Base-by-base conservation (phyloP, 2,888 invertebrate species). In the Rapana venosa region DNA sequence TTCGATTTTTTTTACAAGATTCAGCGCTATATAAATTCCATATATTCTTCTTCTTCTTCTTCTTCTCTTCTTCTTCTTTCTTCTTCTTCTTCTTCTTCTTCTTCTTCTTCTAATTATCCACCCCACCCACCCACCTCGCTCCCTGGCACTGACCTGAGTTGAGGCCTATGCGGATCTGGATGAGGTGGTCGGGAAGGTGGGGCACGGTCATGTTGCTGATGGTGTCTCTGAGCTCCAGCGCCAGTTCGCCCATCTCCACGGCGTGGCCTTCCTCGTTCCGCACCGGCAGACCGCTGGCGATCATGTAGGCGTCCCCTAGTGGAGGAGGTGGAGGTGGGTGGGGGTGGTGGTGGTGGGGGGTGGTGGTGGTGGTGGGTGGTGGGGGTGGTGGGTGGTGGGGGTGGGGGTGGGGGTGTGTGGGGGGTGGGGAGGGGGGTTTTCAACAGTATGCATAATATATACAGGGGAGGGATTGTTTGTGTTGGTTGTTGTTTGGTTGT, bases 221-320 rank as follows among this genome's bases (percentile, higher is more conserved):
- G 20, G 91, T 93, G 56, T 93, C 91, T 36, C 94, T 90, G 13
- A 95, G 92, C 36, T 94, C 93, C 32, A 95, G 91, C 0, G 95
- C 93, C 87, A 94, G 93, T 88, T 94, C 93, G 15, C 94, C 94
- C 70, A 95, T 94, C 90, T 95, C 95, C 35, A 91, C 93, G 20
- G 93, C 94, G 88, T 95, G 95, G 6, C 93, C 92, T 30, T 93
- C 92, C 1, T 93, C 94, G 90, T 95, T 95, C 26, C 92, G 91
- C 26, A 91, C 85, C 0, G 95, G 95, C 35, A 95, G 89, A 0
- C 95, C 95, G 88, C 94, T 94, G 2, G 94, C 95, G 13, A 95
- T 92, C 95, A 95, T 95, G 90, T 95, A 95, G 4, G 95, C 95
- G 91, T 95, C 95, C 11, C 95, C 95, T 70, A 87, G 79, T 8